Evolutionary conservation across 2,113 vertebrate genomes (phyloP), one percentile per base, ranked within the genome.

Genomic region (Amazona guildingii): DNA sequence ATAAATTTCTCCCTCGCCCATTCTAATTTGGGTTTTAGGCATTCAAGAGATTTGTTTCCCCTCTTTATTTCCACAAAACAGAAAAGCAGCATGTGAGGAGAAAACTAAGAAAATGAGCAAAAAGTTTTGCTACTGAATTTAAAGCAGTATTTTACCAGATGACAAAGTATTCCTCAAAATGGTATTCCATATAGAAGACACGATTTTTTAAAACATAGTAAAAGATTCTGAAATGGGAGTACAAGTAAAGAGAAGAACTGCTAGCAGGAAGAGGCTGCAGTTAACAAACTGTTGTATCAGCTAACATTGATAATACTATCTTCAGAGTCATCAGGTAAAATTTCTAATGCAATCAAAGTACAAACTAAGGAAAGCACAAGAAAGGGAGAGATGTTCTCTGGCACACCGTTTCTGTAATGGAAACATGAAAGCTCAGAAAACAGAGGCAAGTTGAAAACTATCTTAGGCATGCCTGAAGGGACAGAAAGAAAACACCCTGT

Each of bases 371-470:
- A 62, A 83, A 80, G 67, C 72, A 86, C 15, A 69, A 85, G 24
- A 59, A 59, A 69, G 31, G 11, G 41, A 77, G 27, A 44, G 76
- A 83, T 67, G 41, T 92, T 83, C 44, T 66, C 41, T 93, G 64
- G 68, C 76, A 54, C 37, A 51, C 6, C 13, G 17, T 73, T 94
- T 67, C 35, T 76, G 37, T 41, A 49, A 70, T 77, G 68, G 33
- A 92, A 93, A 85, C 79, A 73, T 54, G 49, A 94, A 93, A 73
- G 59, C 74, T 83, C 25, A 27, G 68, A 86, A 85, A 77, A 63
- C 21, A 75, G 31, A 72, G 78, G 70, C 90, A 95, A 83, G 92
- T 83, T 92, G 82, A 92, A 93, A 96, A 91, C 46, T 35, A 96
- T 94, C 46, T 91, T 57, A 39, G 33, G 28, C 5, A 7, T 80